phyloP scores from a whole-genome alignment of 2,797 vertebrate genomes.

The Megaceryle alcyon region DNA sequence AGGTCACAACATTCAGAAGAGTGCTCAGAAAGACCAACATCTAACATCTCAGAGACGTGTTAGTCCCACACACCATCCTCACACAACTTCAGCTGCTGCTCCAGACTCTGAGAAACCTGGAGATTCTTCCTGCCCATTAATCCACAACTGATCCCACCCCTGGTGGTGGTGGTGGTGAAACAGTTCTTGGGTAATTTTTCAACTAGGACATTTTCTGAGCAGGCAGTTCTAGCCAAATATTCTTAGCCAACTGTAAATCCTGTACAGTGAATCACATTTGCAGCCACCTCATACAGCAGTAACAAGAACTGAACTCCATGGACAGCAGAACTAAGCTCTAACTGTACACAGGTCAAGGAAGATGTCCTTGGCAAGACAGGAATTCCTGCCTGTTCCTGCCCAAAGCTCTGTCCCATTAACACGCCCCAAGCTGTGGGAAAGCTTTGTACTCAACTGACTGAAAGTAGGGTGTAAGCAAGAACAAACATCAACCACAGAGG shows the following conservation, averaged over 20 bases:
- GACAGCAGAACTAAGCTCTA: background rate
- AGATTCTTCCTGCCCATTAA: background rate
- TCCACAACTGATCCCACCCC: background rate
- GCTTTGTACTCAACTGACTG: background rate
- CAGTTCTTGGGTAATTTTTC: background rate
- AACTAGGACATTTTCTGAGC: background rate
- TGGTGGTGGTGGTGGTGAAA: background rate
- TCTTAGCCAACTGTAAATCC: background rate
- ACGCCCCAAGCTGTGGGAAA: background rate
- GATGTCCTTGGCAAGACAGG: background rate
- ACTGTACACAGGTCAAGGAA: background rate
- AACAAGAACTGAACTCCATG: background rate
- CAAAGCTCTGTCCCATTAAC: background rate
- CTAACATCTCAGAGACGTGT: background rate
- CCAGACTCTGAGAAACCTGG: background rate
- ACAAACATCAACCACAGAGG: background rate
- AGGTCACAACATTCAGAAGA: background rate
- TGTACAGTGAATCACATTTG: background rate
- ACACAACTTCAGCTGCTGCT: background rate
- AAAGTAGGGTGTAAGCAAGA: background rate
- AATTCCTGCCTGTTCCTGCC: background rate
- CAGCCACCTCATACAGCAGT: background rate
- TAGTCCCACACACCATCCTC: background rate
- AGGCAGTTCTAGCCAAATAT: background rate
- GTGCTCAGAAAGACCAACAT: background rate